These are phyloP conservation scores for Emys orbicularis DNA, from an alignment of 2,797 vertebrate species.

Conservation along the genomic window DNA sequence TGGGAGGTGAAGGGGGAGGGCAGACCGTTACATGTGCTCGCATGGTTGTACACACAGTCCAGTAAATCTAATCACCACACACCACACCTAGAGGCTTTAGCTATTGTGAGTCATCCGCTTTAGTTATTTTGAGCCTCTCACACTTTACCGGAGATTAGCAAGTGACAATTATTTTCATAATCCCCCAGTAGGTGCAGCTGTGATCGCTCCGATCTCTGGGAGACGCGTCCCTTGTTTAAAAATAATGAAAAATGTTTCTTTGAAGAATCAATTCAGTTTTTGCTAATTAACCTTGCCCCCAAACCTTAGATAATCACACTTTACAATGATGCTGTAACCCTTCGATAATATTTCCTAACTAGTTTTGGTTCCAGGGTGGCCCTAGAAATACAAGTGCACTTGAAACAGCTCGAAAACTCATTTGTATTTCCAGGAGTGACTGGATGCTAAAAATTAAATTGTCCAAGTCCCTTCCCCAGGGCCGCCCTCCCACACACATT, in stretches of 20 bases:
- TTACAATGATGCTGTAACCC: background rate
- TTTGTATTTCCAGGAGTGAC: background rate
- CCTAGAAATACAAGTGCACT: background rate
- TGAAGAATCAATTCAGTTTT: background rate
- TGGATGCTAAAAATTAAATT: fast-evolving
- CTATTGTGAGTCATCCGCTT: background rate
- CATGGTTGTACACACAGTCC: too few relatives aligned
- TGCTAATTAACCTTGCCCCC: background rate
- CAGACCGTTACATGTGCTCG: too few relatives aligned
- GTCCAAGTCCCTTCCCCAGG: fast-evolving
- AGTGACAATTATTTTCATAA: background rate
- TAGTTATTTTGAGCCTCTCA: background rate
- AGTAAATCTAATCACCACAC: background rate
- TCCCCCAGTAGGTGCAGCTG: background rate
- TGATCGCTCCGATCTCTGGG: background rate
- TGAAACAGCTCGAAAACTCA: background rate
- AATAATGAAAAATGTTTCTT: background rate
- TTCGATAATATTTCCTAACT: background rate
- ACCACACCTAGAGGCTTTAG: background rate
- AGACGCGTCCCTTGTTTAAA: background rate
- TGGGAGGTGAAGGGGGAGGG: background rate
- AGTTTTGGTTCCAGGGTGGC: background rate
- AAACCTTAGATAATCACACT: background rate
- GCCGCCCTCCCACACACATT: fast-evolving
- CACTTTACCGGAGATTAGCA: too few relatives aligned